Evolutionary conservation across 64 coral and sea anemone species (phyloP).

Genomic region (Montipora sp.): DNA sequence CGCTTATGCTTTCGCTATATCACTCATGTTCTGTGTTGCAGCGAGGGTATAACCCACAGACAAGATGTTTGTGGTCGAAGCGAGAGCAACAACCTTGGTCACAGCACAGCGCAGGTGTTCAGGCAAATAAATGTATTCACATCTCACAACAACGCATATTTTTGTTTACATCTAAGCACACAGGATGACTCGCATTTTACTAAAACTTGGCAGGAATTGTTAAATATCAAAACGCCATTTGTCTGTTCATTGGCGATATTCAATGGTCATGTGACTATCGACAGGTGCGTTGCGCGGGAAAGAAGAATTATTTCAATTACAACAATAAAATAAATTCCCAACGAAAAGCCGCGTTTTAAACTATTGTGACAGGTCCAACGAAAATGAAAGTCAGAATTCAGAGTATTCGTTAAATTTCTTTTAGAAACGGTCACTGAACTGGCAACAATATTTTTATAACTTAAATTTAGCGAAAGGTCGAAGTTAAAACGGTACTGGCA

Average conservation of each 20-base stretch:
- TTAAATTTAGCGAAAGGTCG: no score
- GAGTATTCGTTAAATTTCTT: neutral
- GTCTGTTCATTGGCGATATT: conserved; percentile 1
- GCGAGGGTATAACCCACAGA: neutral
- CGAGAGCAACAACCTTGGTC: conserved; percentile 30
- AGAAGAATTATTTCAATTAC: neutral
- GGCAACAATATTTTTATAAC: neutral
- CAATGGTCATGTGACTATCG: conserved; percentile 10
- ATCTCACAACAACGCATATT: conserved; percentile 35
- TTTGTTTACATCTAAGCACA: conserved; percentile 40
- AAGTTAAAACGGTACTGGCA: no score
- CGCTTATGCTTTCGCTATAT: neutral
- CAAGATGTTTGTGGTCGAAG: conserved; percentile 22
- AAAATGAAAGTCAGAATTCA: neutral
- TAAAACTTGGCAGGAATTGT: conserved; percentile 7
- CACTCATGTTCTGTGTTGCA: neutral
- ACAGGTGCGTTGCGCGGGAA: conserved; percentile 38
- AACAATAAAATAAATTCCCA: neutral
- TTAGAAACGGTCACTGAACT: neutral
- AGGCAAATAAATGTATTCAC: conserved; percentile 38
- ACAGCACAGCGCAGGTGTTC: conserved; percentile 41
- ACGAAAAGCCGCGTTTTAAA: neutral
- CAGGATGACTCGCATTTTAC: neutral
- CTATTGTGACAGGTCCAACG: neutral
- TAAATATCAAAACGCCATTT: conserved; percentile 37